Evolutionary conservation across 2,113 vertebrate species (phyloP), one percentile per base, ranked within the genome.

Genomic region (Pomatorhinus ruficollis): DNA sequence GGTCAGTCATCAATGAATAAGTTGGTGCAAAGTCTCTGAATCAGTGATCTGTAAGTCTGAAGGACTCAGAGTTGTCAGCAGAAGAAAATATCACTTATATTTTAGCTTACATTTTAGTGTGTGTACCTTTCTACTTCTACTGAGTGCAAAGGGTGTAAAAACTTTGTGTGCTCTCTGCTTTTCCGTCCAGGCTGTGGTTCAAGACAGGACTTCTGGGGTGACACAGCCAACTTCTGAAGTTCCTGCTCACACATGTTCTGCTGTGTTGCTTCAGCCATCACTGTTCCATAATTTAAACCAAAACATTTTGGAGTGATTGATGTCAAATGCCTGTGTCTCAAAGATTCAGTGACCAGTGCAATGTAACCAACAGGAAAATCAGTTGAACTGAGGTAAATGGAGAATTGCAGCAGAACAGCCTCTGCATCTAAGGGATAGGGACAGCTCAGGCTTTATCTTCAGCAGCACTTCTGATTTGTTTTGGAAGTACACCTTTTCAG

Each of bases 171-270:
- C 8, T 33, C 28, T 68, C 35, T 71, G 31, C 35, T 68, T 87
- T 65, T 80, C 40, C 11, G 4, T 85, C 25, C 1, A 4, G 35
- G 5, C 5, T 74, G 50, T 56, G 65, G 28, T 54, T 85, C 31
- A 72, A 19, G 40, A 47, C 30, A 40, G 15, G 21, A 47, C 21
- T 83, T 60, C 54, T 23, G 18, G 42, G 15, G 15, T 7, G 10
- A 35, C 31, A 30, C 4, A 49, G 65, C 28, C 52, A 60, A 0
- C 17, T 17, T 78, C 44, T 3, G 1, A 37, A 87, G 16, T 21
- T 82, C 42, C 42, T 82, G 33, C 33, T 89, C 5, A 0, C 1
- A 3, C 1, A 1, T 0, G 0, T 31, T 78, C 15, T 66, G 20
- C 31, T n/a, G 18, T 4, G 4, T 3, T 2, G 7, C 65, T 90